Percentiles rank a stretch among this genome's conserved stretches.
Conservation (phyloP, 1,140 invertebrate species). For the Formica exsecta region DNA sequence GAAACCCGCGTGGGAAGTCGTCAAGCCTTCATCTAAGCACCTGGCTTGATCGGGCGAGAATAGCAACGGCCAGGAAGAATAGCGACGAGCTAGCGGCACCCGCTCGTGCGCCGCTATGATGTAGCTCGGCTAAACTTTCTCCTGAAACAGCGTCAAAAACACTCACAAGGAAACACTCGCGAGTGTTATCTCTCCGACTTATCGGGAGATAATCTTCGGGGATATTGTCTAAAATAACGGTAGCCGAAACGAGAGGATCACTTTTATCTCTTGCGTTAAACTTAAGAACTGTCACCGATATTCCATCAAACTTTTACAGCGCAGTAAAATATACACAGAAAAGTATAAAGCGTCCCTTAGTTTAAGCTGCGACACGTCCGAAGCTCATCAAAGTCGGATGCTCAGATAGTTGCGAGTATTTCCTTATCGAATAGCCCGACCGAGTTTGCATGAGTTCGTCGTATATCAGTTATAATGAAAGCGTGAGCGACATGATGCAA, state of each 20-base stretch:
- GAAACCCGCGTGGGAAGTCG: constrained; percentile 23
- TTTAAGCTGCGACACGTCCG: neutral
- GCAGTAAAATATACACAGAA: neutral
- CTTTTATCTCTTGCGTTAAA: neutral
- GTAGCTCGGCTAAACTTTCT: constrained; percentile 89
- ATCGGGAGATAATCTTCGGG: neutral
- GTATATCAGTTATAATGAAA: neutral
- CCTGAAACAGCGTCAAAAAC: constrained; percentile 85
- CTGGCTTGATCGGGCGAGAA: constrained; percentile 61
- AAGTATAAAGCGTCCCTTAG: neutral
- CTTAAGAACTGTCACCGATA: neutral
- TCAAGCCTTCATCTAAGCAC: constrained; percentile 77
- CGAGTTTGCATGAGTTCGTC: neutral
- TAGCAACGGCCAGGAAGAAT: constrained; percentile 61
- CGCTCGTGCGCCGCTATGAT: constrained; percentile 84
- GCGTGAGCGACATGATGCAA: constrained; percentile 24
- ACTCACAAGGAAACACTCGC: constrained; percentile 78
- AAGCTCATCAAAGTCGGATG: neutral
- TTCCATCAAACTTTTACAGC: neutral
- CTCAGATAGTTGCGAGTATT: neutral
- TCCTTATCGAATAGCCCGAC: neutral
- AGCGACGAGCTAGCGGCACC: constrained; percentile 34
- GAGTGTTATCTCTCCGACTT: neutral
- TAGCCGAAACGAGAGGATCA: neutral
- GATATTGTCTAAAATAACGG: neutral